phyloP scores from a whole-genome alignment of 2,888 invertebrate species.

The Megaustenia siamemsis region DNA sequence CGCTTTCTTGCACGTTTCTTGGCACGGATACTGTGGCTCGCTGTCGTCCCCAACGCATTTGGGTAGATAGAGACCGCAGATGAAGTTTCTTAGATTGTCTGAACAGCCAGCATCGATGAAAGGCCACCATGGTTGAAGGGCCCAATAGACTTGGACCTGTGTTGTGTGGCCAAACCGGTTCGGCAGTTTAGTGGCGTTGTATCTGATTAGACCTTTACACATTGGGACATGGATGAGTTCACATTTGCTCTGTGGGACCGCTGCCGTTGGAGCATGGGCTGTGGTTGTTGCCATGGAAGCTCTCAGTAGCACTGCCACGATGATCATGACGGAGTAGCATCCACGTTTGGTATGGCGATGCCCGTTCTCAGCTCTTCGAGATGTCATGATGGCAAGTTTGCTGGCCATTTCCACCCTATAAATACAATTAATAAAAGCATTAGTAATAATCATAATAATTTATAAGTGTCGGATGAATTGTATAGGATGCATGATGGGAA shows the following conservation, averaged over 20 bases:
- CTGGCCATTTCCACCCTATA: too few species aligned
- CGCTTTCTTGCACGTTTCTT: constrained; percentile 67
- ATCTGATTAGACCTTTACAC: constrained; percentile 69
- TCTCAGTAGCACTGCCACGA: not conserved
- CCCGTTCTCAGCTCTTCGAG: too few species aligned
- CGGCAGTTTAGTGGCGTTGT: constrained; percentile 68
- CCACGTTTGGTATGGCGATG: not conserved
- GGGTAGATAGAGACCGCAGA: constrained; percentile 70
- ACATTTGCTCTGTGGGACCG: constrained; percentile 5
- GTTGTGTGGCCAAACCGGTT: constrained; percentile 66
- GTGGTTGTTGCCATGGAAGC: not conserved
- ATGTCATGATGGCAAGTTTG: too few species aligned
- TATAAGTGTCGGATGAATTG: too few species aligned
- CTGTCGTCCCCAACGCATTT: constrained; percentile 33
- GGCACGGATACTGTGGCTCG: constrained; percentile 63
- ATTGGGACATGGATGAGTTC: constrained; percentile 64
- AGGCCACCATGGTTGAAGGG: constrained; percentile 70
- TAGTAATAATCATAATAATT: too few species aligned
- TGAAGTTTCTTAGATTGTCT: constrained; percentile 66
- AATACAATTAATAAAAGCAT: too few species aligned
- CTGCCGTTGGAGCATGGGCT: not conserved
- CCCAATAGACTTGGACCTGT: constrained; percentile 68
- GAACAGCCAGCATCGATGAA: constrained; percentile 72
- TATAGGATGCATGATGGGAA: too few species aligned
- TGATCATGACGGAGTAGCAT: not conserved